A percentile compares a stretch with the other conserved stretches of the same genome.
phyloP scores from a whole-genome alignment of 2,797 vertebrate genomes.

The Bovichtus diacanthus region DNA sequence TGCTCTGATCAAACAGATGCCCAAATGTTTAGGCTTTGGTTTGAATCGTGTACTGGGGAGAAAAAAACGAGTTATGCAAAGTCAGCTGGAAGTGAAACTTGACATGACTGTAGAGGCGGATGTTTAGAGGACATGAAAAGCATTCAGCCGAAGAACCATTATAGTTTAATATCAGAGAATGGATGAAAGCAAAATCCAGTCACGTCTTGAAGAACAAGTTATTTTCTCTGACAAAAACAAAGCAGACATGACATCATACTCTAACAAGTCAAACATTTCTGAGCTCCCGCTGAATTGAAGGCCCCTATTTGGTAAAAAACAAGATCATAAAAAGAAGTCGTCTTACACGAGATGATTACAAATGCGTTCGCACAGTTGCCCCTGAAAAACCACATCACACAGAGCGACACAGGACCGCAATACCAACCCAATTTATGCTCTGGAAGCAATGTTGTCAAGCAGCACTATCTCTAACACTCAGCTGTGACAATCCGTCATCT shows the following conservation, averaged over 20 bases:
- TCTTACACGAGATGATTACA: constrained; percentile 28
- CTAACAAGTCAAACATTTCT: constrained; percentile 11
- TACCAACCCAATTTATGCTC: constrained; percentile 50
- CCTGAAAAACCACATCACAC: constrained; percentile 27
- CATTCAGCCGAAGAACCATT: constrained; percentile 3
- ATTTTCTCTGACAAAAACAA: constrained; percentile 14
- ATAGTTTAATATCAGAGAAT: constrained; percentile 16
- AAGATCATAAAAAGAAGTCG: not conserved
- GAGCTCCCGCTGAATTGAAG: not conserved
- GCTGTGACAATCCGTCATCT: constrained; percentile 75
- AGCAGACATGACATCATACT: constrained; percentile 7
- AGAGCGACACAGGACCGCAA: constrained; percentile 26
- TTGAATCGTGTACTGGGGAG: constrained; percentile 1
- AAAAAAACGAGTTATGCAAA: constrained; percentile 1
- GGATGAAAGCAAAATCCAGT: constrained; percentile 19
- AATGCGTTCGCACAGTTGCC: constrained; percentile 14
- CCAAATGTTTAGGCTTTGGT: constrained; percentile 18
- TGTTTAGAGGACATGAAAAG: constrained; percentile 31
- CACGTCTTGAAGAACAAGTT: not conserved
- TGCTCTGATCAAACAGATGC: constrained; percentile 39
- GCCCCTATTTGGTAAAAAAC: not conserved
- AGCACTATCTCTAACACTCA: constrained; percentile 75
- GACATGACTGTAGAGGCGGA: constrained; percentile 10
- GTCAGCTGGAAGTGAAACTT: not conserved
- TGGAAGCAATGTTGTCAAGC: constrained; percentile 62